A percentile compares a stretch with the other conserved stretches of the same genome.
Conservation (phyloP, 2,113 vertebrate genomes). For the Pterocles burchelli region DNA sequence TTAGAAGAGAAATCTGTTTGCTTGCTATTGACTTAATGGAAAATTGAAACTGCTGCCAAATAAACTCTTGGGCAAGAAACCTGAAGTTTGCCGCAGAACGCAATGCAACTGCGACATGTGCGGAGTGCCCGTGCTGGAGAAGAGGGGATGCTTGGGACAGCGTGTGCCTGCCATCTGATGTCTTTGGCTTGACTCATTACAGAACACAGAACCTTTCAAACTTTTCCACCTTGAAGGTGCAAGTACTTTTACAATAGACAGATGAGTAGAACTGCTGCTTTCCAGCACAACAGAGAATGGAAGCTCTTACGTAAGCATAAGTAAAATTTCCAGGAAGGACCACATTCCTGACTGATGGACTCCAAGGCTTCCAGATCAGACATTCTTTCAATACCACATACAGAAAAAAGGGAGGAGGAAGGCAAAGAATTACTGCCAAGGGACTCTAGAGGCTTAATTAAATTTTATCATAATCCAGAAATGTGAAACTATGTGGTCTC, state of each 20-base stretch:
- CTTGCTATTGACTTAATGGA: neutral
- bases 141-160: neutral
- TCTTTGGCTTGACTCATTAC: neutral
- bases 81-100: neutral
- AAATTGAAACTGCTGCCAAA: neutral
- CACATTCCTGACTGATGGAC: conserved; percentile 7
- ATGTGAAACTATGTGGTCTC: neutral
- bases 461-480: neutral
- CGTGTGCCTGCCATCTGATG: neutral
- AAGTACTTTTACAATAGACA: neutral
- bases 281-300: neutral
- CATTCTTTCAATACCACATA: conserved; percentile 28
- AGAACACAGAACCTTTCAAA: neutral
- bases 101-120: neutral
- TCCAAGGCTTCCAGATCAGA: conserved; percentile 20
- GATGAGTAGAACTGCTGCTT: neutral
- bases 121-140: neutral
- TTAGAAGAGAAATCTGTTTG: neutral
- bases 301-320: neutral
- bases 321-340: conserved; percentile 21
- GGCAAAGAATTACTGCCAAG: neutral
- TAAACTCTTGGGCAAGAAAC: neutral
- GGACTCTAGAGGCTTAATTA: neutral
- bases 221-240: neutral
- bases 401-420: neutral